Evolutionary conservation across 2,113 vertebrate genomes (phyloP), one percentile per base, ranked within the genome.

Genomic region (Plecotus auritus): DNA sequence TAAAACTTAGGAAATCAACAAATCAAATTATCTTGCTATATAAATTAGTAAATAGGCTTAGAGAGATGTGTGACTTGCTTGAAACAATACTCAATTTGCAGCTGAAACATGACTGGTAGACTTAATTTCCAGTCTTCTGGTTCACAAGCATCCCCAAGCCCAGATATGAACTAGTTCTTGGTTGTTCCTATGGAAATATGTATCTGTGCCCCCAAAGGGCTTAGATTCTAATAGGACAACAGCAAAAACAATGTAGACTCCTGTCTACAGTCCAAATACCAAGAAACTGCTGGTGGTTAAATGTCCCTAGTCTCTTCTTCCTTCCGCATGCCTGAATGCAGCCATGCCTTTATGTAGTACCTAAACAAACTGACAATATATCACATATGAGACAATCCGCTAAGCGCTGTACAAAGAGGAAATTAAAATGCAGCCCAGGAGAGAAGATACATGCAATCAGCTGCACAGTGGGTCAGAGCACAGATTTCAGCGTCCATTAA

Each of bases 341-440:
- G 37, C 28, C 66, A 1, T 56, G 37, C 17, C 14, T 86, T 26
- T n/a, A 2, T 22, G 49, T 98, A 98, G 98, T 92, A 98, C 73
- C 17, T 20, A 35, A 81, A 66, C 17, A 78, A 54, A 37, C 26
- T 67, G 28, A 89, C 18, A 18, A 18, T 4, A 16, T 14, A 22
- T 11, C 30, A 28, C 61, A 35, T 64, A 7, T 26, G 35, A 80
- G 37, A 67, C 11, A 5, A 16, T 51, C 28, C 47, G 20, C n/a
- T 73, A 13, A 82, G 45, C 20, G 5, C 56, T 23, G 5, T 20
- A 40, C 72, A 86, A 86, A 59, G 35, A 87, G 12, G 49, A 69
- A 49, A 74, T 49, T 28, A 81, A 51, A 40, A 54, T 45, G 45
- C 35, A 77, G 45, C 45, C 51, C 67, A 73, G 18, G 18, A 87